A percentile compares a stretch with the other conserved stretches of the same genome.
phyloP scores from a whole-genome alignment of 1,140 invertebrate species.

The Zelostemma sp. region DNA sequence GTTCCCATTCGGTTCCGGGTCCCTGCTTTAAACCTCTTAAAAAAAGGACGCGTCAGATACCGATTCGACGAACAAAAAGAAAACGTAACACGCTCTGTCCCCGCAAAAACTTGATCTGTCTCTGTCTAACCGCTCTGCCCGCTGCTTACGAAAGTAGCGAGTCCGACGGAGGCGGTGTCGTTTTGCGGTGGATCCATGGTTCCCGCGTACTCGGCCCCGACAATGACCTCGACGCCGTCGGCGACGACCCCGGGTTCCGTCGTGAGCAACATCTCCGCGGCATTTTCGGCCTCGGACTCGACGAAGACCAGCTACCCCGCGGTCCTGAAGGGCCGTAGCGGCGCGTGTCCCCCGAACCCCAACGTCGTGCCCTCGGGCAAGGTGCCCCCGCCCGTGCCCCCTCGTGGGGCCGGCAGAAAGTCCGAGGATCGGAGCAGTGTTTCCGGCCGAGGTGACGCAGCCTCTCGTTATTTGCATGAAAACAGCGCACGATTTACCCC shows the following conservation, averaged over 20 bases:
- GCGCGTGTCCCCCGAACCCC: constrained; percentile 62
- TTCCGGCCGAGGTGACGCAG: constrained; percentile 64
- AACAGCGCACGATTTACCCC: constrained; percentile 34
- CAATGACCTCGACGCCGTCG: constrained; percentile 58
- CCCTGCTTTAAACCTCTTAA: too few relatives aligned
- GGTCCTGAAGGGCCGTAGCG: constrained; percentile 76
- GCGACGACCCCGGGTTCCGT: constrained; percentile 37
- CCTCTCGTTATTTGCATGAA: constrained; percentile 52
- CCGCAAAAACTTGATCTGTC: too few relatives aligned
- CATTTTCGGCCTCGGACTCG: constrained; percentile 54
- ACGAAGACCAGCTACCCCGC: constrained; percentile 75
- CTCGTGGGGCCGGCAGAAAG: constrained; percentile 74
- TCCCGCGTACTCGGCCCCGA: constrained; percentile 33
- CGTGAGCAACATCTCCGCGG: constrained; percentile 55
- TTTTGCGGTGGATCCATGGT: constrained; percentile 24
- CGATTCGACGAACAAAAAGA: too few relatives aligned
- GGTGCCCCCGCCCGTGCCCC: constrained; percentile 85
- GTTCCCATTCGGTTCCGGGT: too few relatives aligned
- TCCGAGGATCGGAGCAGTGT: constrained; percentile 45
- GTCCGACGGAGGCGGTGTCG: constrained; percentile 36
- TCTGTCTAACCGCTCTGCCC: constrained; percentile 42
- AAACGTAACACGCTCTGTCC: too few relatives aligned
- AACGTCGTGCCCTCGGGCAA: constrained; percentile 68
- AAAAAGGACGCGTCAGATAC: too few relatives aligned
- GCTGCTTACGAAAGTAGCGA: constrained; percentile 37